Base-by-base conservation (phyloP, 2,888 invertebrate genomes). In the Brachypalpus laphriformis region DNA sequence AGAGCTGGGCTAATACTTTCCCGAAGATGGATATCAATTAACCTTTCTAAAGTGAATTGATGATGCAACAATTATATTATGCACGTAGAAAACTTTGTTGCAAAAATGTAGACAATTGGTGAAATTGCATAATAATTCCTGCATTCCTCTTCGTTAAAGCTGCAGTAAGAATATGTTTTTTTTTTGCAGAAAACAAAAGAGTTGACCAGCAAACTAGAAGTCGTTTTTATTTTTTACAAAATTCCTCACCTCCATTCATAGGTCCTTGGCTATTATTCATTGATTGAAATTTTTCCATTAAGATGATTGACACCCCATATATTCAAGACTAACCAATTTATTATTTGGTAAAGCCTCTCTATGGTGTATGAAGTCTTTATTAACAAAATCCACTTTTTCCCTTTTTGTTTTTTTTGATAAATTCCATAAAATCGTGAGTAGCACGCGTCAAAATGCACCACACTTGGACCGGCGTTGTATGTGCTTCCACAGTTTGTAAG, bases 371-470 rank as follows among this genome's bases (percentile, higher is more conserved):
- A 83, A 83, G 78, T 74, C 82, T 83, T 56, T 78, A 74, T 78
- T 83, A 61, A 25, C 42, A 51, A 49, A 49, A 8, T 20, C 25
- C 18, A 56, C 9, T 65, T 31, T 28, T n/a, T n/a, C n/a, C n/a
- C n/a, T n/a, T 56, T 42, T 51, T 28, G 37, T 22, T 51, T 45
- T 45, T 61, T 42, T 68, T 57, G 18, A 8, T 40, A n/a, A 54
- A 63, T 54, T 63, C 54, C 42, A 65, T 4, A 57, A 66, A 49
- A 40, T 47, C 57, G 57, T 80, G 83, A 74, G 66, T 65, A 83
- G 83, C 83, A 83, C 83, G 83, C 83, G 83, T 83, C 80, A 80
- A 70, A 83, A 65, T 83, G 57, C 49, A 76, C 70, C 49, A 20
- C 28, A 75, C 65, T 65, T 57, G 4, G 9, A 22, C 34, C 20